Conservation (phyloP, 2,888 invertebrate genomes). For the Trilocha varians region DNA sequence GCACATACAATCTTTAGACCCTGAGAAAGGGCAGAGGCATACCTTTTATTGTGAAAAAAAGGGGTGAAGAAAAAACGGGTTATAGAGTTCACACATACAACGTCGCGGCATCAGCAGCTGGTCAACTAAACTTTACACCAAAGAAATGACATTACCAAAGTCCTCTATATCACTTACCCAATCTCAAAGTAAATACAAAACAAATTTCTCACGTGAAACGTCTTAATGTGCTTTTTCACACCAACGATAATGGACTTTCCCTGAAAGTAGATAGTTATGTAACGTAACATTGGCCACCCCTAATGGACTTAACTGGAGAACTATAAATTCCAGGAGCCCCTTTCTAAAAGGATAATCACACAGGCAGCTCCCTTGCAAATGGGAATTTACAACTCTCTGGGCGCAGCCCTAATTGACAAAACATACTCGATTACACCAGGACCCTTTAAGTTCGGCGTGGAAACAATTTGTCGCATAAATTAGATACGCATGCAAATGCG, state of each 20-base stretch:
- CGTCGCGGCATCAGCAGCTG: too few species aligned
- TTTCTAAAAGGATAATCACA: constrained; percentile 62
- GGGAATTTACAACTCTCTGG: constrained; percentile 52
- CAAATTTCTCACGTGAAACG: neutral
- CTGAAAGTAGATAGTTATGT: constrained; percentile 22
- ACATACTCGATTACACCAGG: constrained; percentile 42
- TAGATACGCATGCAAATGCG: constrained; percentile 25
- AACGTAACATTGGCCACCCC: constrained; percentile 32
- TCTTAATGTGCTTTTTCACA: constrained; percentile 10
- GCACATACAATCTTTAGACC: too few species aligned
- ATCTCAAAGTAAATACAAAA: neutral
- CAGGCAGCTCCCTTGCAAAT: constrained; percentile 51
- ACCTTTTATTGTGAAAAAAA: too few species aligned
- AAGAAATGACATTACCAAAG: neutral
- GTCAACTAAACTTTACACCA: too few species aligned
- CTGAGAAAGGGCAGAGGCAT: too few species aligned
- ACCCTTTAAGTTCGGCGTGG: constrained; percentile 16
- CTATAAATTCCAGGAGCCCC: constrained; percentile 56
- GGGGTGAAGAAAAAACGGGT: too few species aligned
- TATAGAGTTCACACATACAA: too few species aligned
- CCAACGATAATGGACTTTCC: constrained; percentile 10
- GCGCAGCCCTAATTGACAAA: constrained; percentile 58
- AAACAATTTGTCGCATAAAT: constrained; percentile 30
- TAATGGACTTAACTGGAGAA: constrained; percentile 57
- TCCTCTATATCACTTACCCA: neutral